A percentile compares a stretch with the other conserved stretches of the same genome.
Conservation (phyloP, 2,888 invertebrate genomes). For the Campopleginae sp. region DNA sequence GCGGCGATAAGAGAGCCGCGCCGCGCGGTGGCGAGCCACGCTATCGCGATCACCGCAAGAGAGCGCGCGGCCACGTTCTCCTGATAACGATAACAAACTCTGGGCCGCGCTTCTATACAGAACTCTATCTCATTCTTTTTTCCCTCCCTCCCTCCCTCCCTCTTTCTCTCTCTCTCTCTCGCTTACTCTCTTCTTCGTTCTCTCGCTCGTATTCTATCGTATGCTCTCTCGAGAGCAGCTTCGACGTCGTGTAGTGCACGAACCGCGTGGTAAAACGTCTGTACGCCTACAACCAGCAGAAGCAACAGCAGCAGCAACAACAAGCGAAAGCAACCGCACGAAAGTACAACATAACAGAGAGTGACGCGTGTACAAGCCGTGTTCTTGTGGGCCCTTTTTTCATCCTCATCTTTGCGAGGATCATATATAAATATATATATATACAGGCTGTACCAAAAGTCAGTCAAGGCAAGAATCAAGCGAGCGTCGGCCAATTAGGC, state of each 20-base stretch:
- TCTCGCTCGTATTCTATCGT: slow-evolving; percentile 41
- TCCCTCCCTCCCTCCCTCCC: slow-evolving; percentile 49
- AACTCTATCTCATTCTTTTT: slow-evolving; percentile 60
- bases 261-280: slow-evolving; percentile 61
- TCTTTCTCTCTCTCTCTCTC: slow-evolving; percentile 34
- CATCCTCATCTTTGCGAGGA: slow-evolving; percentile 39
- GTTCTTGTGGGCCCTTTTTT: slow-evolving; percentile 46
- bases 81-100: slow-evolving; percentile 81
- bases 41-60: slow-evolving; percentile 79
- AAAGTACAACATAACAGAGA: slow-evolving; percentile 46
- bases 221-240: slow-evolving; percentile 32
- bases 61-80: slow-evolving; percentile 79
- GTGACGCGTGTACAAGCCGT: slow-evolving; percentile 61
- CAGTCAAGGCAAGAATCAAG: too few relatives aligned
- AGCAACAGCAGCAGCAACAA: slow-evolving; percentile 55
- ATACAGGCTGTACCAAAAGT: slow-evolving; percentile 15
- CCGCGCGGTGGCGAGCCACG: slow-evolving; percentile 76
- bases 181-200: slow-evolving; percentile 49
- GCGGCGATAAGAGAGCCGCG: slow-evolving; percentile 76
- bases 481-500: background rate
- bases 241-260: slow-evolving; percentile 63
- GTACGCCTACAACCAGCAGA: slow-evolving; percentile 64
- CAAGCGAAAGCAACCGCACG: slow-evolving; percentile 54
- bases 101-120: slow-evolving; percentile 66
- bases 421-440: slow-evolving; percentile 7